Evolutionary conservation across 1,140 invertebrate genomes (phyloP).

Genomic region (Medauroidea extradentata): DNA sequence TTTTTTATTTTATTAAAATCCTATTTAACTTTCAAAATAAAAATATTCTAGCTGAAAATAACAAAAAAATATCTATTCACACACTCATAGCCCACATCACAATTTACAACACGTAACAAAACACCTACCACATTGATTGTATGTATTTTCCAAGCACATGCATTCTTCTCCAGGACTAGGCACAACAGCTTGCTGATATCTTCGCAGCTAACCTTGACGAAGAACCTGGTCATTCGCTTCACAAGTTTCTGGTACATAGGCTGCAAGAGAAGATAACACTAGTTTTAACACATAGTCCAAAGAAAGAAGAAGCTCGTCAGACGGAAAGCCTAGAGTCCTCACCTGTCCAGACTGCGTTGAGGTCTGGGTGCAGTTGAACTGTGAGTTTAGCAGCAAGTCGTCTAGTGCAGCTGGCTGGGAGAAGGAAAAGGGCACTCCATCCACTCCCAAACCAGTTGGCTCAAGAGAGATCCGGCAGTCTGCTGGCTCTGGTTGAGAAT

Average conservation of each 20-base stretch:
- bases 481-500: constrained; percentile 43
- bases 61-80: too few species aligned
- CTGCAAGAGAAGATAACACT: constrained; percentile 36
- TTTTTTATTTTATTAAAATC: too few species aligned
- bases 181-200: constrained; percentile 58
- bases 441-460: neutral
- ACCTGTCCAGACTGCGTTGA: constrained; percentile 47
- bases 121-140: constrained; percentile 53
- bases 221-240: constrained; percentile 88
- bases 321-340: constrained; percentile 1
- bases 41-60: too few species aligned
- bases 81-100: too few species aligned
- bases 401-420: constrained; percentile 84
- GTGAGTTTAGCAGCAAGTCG: constrained; percentile 73
- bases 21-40: too few species aligned
- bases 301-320: constrained; percentile 1
- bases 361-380: constrained; percentile 61
- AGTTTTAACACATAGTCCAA: neutral
- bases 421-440: constrained; percentile 55
- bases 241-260: constrained; percentile 76
- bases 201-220: constrained; percentile 63
- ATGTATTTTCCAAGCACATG: constrained; percentile 54
- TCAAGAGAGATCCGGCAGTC: neutral
- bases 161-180: constrained; percentile 57
- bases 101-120: too few species aligned